Percentiles rank a stretch among this genome's conserved stretches.
phyloP scores from a whole-genome alignment of 2,888 invertebrate species.

The Folsomia manolachei region DNA sequence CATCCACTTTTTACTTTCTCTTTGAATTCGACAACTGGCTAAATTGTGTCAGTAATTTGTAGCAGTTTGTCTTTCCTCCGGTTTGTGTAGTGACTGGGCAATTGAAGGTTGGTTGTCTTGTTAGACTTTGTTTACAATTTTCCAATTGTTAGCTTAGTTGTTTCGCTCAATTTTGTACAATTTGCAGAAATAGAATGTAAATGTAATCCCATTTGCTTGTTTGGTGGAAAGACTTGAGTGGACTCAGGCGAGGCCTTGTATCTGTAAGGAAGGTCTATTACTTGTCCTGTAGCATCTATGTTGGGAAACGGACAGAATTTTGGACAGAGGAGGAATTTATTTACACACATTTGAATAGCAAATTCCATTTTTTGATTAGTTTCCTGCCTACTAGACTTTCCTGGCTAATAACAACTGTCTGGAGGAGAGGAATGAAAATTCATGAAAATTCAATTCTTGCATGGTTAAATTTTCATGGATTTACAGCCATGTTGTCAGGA shows the following conservation, averaged over 20 bases:
- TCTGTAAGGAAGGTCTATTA: too few species aligned
- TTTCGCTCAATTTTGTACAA: neutral
- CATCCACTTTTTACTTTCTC: neutral
- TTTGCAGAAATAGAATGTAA: neutral
- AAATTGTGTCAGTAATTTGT: neutral
- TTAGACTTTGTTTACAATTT: neutral
- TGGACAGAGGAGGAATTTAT: too few species aligned
- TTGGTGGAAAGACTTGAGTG: neutral
- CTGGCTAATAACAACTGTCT: too few species aligned
- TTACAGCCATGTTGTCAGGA: too few species aligned
- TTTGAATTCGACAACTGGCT: neutral
- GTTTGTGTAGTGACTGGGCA: too few species aligned
- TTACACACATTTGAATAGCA: neutral
- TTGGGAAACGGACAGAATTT: too few species aligned
- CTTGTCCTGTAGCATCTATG: too few species aligned
- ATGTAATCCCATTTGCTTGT: neutral
- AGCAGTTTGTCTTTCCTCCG: neutral
- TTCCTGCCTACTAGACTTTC: neutral
- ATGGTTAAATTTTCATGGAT: too few species aligned
- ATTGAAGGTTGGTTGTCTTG: neutral
- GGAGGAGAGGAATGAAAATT: too few species aligned
- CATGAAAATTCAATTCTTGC: too few species aligned
- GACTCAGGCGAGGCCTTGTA: too few species aligned
- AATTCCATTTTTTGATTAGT: neutral
- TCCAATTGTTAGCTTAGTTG: neutral